Base-by-base conservation (phyloP, 2,797 vertebrate genomes). In the Lepus townsendii region DNA sequence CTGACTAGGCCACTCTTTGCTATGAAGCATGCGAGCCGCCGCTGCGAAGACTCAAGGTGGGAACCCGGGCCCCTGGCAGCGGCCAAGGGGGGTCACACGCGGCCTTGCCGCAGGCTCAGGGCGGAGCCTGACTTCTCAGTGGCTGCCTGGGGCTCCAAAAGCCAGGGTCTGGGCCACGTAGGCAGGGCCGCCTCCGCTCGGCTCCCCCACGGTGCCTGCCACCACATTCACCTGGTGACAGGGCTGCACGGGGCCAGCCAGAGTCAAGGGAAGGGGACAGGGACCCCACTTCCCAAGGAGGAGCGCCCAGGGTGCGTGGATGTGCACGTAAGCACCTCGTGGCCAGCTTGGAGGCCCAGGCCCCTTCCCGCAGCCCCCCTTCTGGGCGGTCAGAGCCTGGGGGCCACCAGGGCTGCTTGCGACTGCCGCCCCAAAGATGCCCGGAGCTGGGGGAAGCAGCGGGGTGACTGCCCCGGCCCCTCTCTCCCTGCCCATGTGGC, bases 261-360 rank as follows among this genome's bases (percentile, higher is more conserved):
- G 66, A 52, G 26, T n/a, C 60, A 30, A 1, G 80, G 12, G 24
- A 79, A 47, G n/a, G n/a, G 38, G 72, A 20, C 30, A 30, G 0
- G 10, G 30, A 63, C 16, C 35, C 32, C 11, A 5, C 27, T 35
- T 54, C 38, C 52, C 6, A 20, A 0, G 6, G 54, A 30, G 50
- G 20, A 5, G 19, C 3, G 17, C 27, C 50, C 30, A 20, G 78
- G 27, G 13, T 14, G 13, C 24, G 14, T 1, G 20, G 72, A 60
- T 9, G 19, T 35, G 17, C 60, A 1, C 0, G 9, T 0, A 2
- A 62, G 38, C 19, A 4, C 1, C 35, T 8, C 1, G 20, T 2
- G 50, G 57, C 54, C 42, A 32, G 73, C 50, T 1, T n/a, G 30
- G 77, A 54, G n/a, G 47, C n/a, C 73, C 6, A 3, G 63, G 73